phyloP scores from a whole-genome alignment of 2,888 invertebrate genomes.

The Litoditis marina region DNA sequence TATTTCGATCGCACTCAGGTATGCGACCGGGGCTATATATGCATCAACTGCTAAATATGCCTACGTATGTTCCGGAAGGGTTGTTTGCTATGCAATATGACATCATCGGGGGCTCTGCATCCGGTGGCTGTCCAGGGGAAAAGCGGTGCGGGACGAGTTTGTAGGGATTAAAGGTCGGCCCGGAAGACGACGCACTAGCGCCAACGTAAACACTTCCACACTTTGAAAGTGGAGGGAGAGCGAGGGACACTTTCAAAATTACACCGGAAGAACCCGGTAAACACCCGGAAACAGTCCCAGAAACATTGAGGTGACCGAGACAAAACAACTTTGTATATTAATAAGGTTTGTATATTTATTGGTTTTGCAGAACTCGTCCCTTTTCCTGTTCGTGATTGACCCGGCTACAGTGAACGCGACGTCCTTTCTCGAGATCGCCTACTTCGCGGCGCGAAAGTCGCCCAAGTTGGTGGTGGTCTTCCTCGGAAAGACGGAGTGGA shows the following conservation, averaged over 20 bases:
- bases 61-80: too few species aligned
- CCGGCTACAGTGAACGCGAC: constrained; percentile 61
- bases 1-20: too few species aligned
- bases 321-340: neutral
- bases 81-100: too few species aligned
- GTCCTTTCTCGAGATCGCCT: constrained; percentile 60
- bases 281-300: neutral
- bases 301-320: neutral
- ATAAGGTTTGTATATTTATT: too few species aligned
- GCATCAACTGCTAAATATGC: too few species aligned
- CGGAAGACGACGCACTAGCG: too few species aligned
- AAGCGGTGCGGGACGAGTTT: too few species aligned
- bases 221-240: neutral
- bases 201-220: neutral
- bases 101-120: too few species aligned
- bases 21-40: too few species aligned
- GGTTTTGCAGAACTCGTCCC: constrained; percentile 58
- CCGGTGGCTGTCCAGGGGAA: too few species aligned
- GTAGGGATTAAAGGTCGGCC: too few species aligned
- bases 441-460: constrained; percentile 57
- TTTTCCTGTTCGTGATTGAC: constrained; percentile 61
- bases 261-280: neutral
- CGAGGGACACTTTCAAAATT: neutral
- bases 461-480: constrained; percentile 43
- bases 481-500: constrained; percentile 54